phyloP scores from a whole-genome alignment of 1,140 invertebrate genomes.

The Brevipalpus yothersi region DNA sequence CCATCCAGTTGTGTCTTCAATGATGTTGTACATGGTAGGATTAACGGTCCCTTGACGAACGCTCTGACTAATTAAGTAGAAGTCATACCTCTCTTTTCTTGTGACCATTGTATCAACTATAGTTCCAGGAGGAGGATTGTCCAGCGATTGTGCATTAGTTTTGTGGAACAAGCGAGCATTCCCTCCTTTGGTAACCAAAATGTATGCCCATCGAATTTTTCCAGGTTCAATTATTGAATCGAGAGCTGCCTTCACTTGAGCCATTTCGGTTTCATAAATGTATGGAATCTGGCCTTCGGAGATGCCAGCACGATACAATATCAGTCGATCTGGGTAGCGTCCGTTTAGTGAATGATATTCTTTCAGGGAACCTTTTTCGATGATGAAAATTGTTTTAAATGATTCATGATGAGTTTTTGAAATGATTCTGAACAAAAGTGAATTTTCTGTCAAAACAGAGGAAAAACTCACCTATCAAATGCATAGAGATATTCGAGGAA shows the following conservation, averaged over 20 bases:
- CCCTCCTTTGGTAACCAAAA: conserved; percentile 31
- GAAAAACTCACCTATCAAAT: conserved; percentile 13
- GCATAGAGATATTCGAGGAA: conserved; percentile 19
- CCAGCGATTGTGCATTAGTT: conserved; percentile 8
- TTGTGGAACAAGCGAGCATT: conserved; percentile 25
- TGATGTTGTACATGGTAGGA: conserved; percentile 52
- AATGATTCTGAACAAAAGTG: not conserved
- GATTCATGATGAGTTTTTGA: not conserved
- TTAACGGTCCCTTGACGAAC: conserved; percentile 44
- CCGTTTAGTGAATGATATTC: conserved; percentile 20
- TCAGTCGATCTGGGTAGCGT: conserved; percentile 19
- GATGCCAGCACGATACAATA: conserved; percentile 26
- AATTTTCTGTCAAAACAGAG: not conserved
- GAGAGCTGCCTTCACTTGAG: not conserved
- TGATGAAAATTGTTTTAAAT: not conserved
- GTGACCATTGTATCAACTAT: conserved; percentile 65
- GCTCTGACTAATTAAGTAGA: conserved; percentile 49
- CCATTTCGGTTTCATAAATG: not conserved
- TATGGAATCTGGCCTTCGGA: conserved; percentile 23
- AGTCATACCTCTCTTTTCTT: conserved; percentile 50
- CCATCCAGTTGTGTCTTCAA: conserved; percentile 34
- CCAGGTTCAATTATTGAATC: too few relatives aligned
- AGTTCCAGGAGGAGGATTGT: conserved; percentile 58
- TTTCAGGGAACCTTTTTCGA: conserved; percentile 15
- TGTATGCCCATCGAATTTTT: too few relatives aligned